A percentile compares a stretch with the other conserved stretches of the same genome.
Conservation (phyloP, 2,113 vertebrate genomes). For the Poeciliopsis occidentalis region DNA sequence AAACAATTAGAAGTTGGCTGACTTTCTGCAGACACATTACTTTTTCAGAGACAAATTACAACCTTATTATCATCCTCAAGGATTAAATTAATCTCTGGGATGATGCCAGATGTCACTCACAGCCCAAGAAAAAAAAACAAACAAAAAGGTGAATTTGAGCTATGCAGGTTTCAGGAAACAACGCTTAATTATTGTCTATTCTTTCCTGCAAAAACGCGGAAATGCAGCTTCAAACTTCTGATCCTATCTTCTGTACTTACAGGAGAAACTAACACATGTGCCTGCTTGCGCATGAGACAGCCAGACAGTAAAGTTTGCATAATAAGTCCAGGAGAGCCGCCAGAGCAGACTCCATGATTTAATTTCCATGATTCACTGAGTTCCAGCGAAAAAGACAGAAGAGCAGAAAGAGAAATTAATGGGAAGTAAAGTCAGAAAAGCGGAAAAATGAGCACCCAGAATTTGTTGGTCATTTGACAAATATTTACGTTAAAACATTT, state of each 20-base stretch:
- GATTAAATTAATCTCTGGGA: slow-evolving; percentile 34
- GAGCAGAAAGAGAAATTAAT: slow-evolving; percentile 2
- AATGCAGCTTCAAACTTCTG: neutral
- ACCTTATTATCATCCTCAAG: slow-evolving; percentile 10
- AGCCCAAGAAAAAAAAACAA: neutral
- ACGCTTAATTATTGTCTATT: no score
- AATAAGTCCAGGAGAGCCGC: slow-evolving; percentile 66
- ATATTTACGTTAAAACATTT: neutral
- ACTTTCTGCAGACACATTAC: neutral
- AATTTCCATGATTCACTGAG: slow-evolving; percentile 69
- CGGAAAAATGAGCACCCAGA: no score
- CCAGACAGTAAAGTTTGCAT: slow-evolving; percentile 68
- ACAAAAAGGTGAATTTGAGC: slow-evolving; percentile 33
- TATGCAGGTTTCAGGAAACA: slow-evolving; percentile 3
- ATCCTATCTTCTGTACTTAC: neutral
- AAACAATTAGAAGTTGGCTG: slow-evolving; percentile 6
- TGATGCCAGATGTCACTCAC: slow-evolving; percentile 39
- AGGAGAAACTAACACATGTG: slow-evolving; percentile 12
- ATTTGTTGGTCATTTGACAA: neutral
- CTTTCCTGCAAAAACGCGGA: neutral
- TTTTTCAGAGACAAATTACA: slow-evolving; percentile 36
- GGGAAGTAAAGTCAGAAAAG: neutral
- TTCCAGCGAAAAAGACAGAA: slow-evolving; percentile 22
- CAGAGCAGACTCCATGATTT: slow-evolving; percentile 60
- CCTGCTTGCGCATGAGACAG: slow-evolving; percentile 25